Percentiles rank a stretch among this genome's conserved stretches.
Conservation (phyloP, 23 tunicate species). For the Ascidia mentula region DNA sequence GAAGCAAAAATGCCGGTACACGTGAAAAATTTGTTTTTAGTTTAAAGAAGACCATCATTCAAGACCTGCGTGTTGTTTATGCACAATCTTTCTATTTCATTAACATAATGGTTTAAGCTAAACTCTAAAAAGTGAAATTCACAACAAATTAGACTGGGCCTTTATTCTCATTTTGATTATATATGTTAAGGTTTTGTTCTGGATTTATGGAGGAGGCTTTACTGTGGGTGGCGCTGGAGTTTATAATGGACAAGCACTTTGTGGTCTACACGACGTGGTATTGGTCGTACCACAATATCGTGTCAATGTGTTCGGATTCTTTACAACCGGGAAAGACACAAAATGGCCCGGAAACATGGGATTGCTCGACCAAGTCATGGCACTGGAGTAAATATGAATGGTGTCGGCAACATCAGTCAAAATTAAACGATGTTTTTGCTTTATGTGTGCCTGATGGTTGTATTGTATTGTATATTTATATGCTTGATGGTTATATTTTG, state of each 20-base stretch:
- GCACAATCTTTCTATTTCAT: no score
- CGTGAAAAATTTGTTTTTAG: slow-evolving; percentile 40
- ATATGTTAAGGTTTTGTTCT: slow-evolving; percentile 51
- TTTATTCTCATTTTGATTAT: no score
- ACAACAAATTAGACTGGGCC: no score
- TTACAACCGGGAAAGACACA: slow-evolving; percentile 38
- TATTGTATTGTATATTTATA: no score
- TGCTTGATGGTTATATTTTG: no score
- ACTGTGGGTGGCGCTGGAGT: slow-evolving; percentile 11
- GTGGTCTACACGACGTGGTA: slow-evolving; percentile 62
- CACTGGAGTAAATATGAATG: slow-evolving; percentile 45
- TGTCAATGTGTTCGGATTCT: slow-evolving; percentile 54
- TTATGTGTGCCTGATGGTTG: no score
- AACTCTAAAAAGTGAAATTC: no score
- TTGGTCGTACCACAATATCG: slow-evolving; percentile 72
- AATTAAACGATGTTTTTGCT: no score
- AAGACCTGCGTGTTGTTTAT: no score
- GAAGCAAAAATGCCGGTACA: slow-evolving; percentile 35
- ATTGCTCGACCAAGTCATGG: slow-evolving; percentile 57
- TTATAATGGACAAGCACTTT: slow-evolving; percentile 36
- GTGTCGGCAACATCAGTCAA: no score
- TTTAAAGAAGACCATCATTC: slow-evolving; percentile 74
- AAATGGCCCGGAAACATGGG: slow-evolving; percentile 71
- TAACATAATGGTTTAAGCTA: no score
- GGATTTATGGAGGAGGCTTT: slow-evolving; percentile 85